Base-by-base conservation (phyloP, 2,888 invertebrate genomes). In the Cyclophora punctaria region DNA sequence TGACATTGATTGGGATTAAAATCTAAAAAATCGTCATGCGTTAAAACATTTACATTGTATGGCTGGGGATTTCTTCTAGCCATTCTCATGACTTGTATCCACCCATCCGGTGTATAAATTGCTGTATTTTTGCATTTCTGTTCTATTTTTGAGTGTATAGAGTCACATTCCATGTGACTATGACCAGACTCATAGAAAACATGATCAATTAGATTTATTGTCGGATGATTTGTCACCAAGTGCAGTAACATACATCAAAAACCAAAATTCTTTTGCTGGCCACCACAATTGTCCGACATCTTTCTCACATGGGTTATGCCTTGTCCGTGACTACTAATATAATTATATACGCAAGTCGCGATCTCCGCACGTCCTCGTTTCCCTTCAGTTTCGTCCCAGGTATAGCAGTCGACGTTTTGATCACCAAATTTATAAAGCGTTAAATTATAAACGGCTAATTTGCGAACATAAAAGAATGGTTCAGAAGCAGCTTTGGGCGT, bases 371-470 rank as follows among this genome's bases (percentile, higher is more conserved):
- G 54, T 47, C 67, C 62, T 42, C 67, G 55, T 60, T 69, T 68
- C 35, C 65, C 69, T 57, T 67, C 57, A 20, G 20, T 20, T 20
- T 20, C 20, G 20, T 20, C 20, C 48, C 53, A 50, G 6, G 48
- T 50, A 53, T 63, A 65, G 57, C 67, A 70, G 41, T 51, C 48
- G 46, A 66, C 66, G 41, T 69, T 59, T 59, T 70, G 63, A 54
- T 67, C 60, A 44, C 56, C 67, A 48, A 66, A 60, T 52, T 68
- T 67, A 52, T 73, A 69, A n/a, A 72, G 47, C 3, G 69, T 71
- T 33, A 71, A 63, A 60, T 70, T 72, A 53, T 66, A 69, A 6
- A 66, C 60, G 37, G 67, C 65, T 44, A 69, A 51, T 55, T 69
- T 71, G 40, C 67, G 51, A 35, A 64, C 53, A 54, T 66, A 69